phyloP scores from a whole-genome alignment of 2,113 vertebrate species.

The Prochilodus magdalenae region DNA sequence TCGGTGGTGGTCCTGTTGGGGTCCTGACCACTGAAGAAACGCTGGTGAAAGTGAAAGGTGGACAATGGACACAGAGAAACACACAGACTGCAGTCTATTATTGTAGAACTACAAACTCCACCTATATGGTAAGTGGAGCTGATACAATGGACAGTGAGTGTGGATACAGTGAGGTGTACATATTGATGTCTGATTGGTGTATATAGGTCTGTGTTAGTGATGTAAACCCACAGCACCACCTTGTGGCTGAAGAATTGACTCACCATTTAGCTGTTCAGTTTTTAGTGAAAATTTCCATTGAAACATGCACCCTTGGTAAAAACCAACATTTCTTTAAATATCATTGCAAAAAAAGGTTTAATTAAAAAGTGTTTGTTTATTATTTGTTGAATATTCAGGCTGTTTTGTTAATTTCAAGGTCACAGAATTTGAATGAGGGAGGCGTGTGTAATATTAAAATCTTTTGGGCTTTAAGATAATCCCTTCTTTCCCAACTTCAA shows the following conservation, averaged over 20 bases:
- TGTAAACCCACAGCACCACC: conserved; percentile 59
- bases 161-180: too few relatives aligned
- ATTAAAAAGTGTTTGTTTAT: conserved; percentile 4
- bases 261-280: not conserved
- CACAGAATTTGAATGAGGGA: not conserved
- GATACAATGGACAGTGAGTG: too few relatives aligned
- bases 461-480: conserved; percentile 4
- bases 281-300: conserved; percentile 27
- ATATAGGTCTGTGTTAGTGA: not conserved
- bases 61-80: too few relatives aligned
- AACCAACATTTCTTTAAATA: not conserved
- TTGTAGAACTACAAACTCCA: too few relatives aligned
- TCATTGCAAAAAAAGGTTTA: not conserved
- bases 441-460: conserved; percentile 36
- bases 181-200: not conserved
- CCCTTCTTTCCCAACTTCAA: not conserved
- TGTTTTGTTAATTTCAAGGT: conserved; percentile 26
- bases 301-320: not conserved
- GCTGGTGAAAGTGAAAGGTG: too few relatives aligned
- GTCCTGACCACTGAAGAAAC: too few relatives aligned
- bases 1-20: too few relatives aligned
- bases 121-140: too few relatives aligned
- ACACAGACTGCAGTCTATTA: too few relatives aligned
- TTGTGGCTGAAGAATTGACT: conserved; percentile 50
- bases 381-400: conserved; percentile 2